Percentiles rank a stretch among this genome's conserved stretches.
Evolutionary conservation across 1,140 invertebrate species (phyloP).

Genomic region (Myzus persicae): DNA sequence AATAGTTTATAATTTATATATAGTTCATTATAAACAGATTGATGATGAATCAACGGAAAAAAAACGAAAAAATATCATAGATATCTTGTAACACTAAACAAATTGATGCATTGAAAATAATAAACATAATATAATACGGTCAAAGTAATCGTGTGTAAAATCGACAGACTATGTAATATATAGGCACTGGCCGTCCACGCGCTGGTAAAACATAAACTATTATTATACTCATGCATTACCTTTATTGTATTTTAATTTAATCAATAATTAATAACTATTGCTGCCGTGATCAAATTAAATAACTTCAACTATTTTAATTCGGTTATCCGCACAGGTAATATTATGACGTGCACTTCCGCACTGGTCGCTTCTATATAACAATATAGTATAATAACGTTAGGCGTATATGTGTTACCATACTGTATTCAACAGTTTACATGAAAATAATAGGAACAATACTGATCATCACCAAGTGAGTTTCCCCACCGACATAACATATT

Average conservation of each 20-base stretch:
- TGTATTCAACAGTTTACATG: not conserved
- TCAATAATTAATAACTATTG: not conserved
- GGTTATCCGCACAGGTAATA: not conserved
- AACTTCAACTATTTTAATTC: not conserved
- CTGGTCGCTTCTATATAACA: not conserved
- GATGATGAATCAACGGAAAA: too few relatives aligned
- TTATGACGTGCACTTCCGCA: too few relatives aligned
- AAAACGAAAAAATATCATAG: not conserved
- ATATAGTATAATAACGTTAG: not conserved
- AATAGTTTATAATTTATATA: not conserved
- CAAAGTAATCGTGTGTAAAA: not conserved
- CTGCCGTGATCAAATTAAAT: not conserved
- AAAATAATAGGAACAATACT: not conserved
- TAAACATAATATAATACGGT: not conserved
- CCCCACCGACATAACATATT: not conserved
- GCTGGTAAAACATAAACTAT: not conserved
- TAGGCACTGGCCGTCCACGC: too few relatives aligned
- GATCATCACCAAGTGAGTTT: not conserved
- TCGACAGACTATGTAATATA: not conserved
- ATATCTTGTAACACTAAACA: not conserved
- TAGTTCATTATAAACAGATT: not conserved
- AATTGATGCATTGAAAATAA: not conserved
- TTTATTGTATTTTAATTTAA: not conserved
- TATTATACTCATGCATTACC: not conserved
- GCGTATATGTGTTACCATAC: not conserved